Base-by-base conservation (phyloP, 2,888 invertebrate species). In the Cerastoderma edule region DNA sequence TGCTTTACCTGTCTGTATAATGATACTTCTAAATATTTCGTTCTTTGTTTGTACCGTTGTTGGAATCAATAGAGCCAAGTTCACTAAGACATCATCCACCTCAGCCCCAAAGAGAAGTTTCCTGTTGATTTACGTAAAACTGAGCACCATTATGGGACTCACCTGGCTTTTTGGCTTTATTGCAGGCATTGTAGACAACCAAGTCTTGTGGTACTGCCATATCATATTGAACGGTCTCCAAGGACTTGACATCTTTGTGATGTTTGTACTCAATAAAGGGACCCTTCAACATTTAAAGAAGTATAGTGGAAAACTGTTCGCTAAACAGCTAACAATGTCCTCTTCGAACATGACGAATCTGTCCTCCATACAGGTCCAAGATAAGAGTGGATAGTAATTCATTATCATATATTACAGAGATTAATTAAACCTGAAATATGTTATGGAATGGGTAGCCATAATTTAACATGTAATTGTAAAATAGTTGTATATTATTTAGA, bases 101-200 rank as follows among this genome's bases (percentile, higher is more conserved):
- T 57, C 57, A 8, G 28, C 28, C 33, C 57, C 32, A 5, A 57
- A 57, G 16, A 27, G 57, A 32, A 57, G 33, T 32, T 57, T 57
- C 28, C 13, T 57, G 19, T 3, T 32, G 1, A 57, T 57, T 57
- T 57, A 57, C 30, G n/a, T 57, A 22, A 57, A 57, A 32, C 57
- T 57, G 1, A 57, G 57, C 28, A 22, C 33, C 1, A 57, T 57
- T 2, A 57, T 57, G 57, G 57, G 57, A 3, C 33, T 57, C n/a
- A 57, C 57, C n/a, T 57, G 57, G 57, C 32, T 57, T 33, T 57
- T 57, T 57, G 57, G 57, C 3, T 57, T 57, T 57, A 28, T 57
- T 19, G 57, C 57, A 32, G 57, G 57, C n/a, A 16, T 57, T 1
- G 13, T 32, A 2, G 28, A 57, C n/a, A 10, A 33, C 16, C 16